Conservation (phyloP, 2,113 vertebrate genomes). For the Chascanopsetta lugubris region DNA sequence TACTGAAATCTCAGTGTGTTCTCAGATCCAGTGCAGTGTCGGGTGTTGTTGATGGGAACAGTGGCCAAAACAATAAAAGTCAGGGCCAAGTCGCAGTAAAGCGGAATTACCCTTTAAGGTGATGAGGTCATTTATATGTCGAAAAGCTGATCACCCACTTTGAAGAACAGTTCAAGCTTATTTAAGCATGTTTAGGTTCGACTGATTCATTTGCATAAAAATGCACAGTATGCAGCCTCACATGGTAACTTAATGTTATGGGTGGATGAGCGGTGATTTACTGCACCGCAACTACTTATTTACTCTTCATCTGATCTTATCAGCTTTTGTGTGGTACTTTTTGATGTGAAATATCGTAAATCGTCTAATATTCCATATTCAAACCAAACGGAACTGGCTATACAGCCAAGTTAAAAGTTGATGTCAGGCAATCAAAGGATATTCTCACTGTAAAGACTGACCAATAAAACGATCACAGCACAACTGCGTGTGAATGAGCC, state of each 20-base stretch:
- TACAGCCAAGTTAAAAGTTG: slow-evolving; percentile 39
- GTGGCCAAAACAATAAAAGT: not conserved
- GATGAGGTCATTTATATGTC: slow-evolving; percentile 7
- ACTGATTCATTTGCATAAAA: slow-evolving; percentile 22
- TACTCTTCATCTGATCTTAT: slow-evolving; percentile 22
- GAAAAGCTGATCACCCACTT: not conserved
- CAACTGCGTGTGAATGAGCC: slow-evolving; percentile 49
- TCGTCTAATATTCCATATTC: no score
- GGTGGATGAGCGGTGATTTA: slow-evolving; percentile 18
- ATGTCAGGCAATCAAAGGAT: slow-evolving; percentile 39
- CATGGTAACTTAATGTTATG: slow-evolving; percentile 9
- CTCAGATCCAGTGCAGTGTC: slow-evolving; percentile 1
- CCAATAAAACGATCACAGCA: slow-evolving; percentile 56
- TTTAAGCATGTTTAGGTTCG: slow-evolving; percentile 4
- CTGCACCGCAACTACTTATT: slow-evolving; percentile 6
- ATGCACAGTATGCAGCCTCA: not conserved
- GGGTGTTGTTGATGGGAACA: not conserved
- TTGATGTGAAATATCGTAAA: slow-evolving; percentile 12
- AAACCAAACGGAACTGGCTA: slow-evolving; percentile 12
- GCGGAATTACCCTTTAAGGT: not conserved
- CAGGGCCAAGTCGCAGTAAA: slow-evolving; percentile 1
- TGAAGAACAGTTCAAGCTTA: slow-evolving; percentile 5
- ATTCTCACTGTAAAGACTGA: slow-evolving; percentile 60
- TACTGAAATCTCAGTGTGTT: not conserved
- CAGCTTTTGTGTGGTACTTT: not conserved